Base-by-base conservation (phyloP, 2,888 invertebrate species). In the Eristalinus aeneus region DNA sequence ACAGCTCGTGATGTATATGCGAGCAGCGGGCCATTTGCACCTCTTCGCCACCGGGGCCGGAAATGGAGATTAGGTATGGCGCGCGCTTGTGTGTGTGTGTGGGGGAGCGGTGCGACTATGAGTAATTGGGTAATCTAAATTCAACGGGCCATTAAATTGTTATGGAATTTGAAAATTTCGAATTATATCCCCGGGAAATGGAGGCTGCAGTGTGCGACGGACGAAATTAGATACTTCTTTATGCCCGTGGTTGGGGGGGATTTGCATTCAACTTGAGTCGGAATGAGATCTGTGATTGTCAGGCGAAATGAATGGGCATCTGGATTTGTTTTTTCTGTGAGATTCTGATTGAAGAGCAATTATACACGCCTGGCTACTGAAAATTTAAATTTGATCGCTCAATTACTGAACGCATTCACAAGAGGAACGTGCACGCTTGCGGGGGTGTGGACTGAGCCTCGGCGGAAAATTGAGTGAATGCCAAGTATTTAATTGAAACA, bases 61-160 rank as follows among this genome's bases (percentile, higher is more conserved):
- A n/a, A n/a, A n/a, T 23, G 56, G 27, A 27, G 27, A n/a, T n/a
- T 27, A 11, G 23, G 4, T 20, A 22, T 12, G 9, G 10, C 10
- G 56, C 46, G n/a, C 20, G 34, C 46, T 16, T 60, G 53, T 11
- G 32, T 32, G 32, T 32, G 32, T 36, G 75, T 65, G n/a, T n/a
- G n/a, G n/a, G n/a, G n/a, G n/a, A 72, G 46, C 58, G 58, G 27
- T 46, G 36, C 54, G 34, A 61, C 67, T 63, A 68, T 64, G 58
- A 83, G 64, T 78, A 78, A 78, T 68, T 82, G 76, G 67, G 64
- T 83, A 73, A 83, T 83, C 73, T 83, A 83, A 77, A 83, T 83
- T 83, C 82, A 58, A 77, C 64, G 53, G 60, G 16, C 77, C 73
- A 77, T 83, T 83, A 73, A 77, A 68, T 58, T 34, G 73, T 54